Conservation (phyloP, 2,113 vertebrate genomes). For the Maccullochella peelii region DNA sequence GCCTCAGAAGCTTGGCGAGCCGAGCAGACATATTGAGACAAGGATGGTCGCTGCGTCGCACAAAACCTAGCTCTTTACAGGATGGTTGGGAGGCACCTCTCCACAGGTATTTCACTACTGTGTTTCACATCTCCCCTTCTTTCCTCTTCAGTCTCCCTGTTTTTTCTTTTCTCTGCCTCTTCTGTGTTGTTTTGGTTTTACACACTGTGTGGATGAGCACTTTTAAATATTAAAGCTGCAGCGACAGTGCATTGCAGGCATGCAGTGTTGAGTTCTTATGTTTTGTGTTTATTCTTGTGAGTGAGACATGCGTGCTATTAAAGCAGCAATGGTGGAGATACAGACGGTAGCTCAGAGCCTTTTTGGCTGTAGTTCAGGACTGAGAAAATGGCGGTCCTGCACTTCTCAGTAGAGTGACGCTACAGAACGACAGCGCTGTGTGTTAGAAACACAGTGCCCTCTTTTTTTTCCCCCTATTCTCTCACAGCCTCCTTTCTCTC, state of each 20-base stretch:
- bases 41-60: conserved; percentile 84
- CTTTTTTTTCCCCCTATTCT: conserved; percentile 53
- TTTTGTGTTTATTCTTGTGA: conserved; percentile 28
- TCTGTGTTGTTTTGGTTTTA: conserved; percentile 63
- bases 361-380: conserved; percentile 89
- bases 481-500: conserved; percentile 52
- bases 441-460: conserved; percentile 74
- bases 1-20: conserved; percentile 85
- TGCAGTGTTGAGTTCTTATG: conserved; percentile 38
- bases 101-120: conserved; percentile 89
- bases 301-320: conserved; percentile 35
- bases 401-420: conserved; percentile 83
- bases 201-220: conserved; percentile 22
- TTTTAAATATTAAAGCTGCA: conserved; percentile 44
- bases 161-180: conserved; percentile 37
- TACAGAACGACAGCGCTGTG: conserved; percentile 82
- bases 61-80: conserved; percentile 86
- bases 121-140: conserved; percentile 67
- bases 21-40: conserved; percentile 87
- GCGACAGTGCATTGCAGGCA: conserved; percentile 7
- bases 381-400: conserved; percentile 94
- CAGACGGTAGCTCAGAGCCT: conserved; percentile 80
- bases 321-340: conserved; percentile 52
- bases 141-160: conserved; percentile 10
- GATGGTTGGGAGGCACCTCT: conserved; percentile 89